These are phyloP conservation scores for Aphis craccivora DNA, from an alignment of 1,140 invertebrate species.

Conservation along the genomic window DNA sequence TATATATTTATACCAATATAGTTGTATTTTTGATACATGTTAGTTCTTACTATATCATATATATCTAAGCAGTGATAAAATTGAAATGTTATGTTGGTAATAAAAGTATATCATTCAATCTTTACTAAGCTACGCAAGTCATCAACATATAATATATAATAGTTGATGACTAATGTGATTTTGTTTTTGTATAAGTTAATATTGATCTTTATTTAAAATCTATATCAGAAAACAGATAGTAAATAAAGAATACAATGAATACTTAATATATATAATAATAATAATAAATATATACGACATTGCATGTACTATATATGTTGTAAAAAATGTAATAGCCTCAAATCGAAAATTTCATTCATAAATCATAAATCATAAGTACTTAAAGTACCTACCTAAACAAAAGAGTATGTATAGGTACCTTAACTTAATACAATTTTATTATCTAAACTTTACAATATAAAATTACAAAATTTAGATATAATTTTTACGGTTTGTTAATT, in stretches of 20 bases:
- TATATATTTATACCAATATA: background rate
- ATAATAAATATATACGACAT: background rate
- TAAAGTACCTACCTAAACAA: too few species aligned
- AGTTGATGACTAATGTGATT: background rate
- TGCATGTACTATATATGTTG: background rate
- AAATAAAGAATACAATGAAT: background rate
- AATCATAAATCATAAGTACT: too few species aligned
- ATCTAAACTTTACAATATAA: background rate
- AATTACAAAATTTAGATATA: background rate
- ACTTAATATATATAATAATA: background rate
- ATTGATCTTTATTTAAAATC: background rate
- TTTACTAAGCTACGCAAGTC: background rate
- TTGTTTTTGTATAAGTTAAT: background rate
- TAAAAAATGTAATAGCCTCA: background rate
- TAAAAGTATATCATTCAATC: background rate
- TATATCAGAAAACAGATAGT: background rate
- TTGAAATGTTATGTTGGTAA: background rate
- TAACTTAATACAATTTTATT: background rate
- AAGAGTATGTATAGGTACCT: background rate
- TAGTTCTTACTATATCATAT: background rate
- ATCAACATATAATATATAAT: background rate
- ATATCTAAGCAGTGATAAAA: background rate
- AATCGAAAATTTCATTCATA: background rate
- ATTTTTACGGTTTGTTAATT: background rate
- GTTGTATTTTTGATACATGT: background rate